These are phyloP conservation scores for Xylocopa sonorina DNA, from an alignment of 1,140 invertebrate genomes.

Conservation along the genomic window DNA sequence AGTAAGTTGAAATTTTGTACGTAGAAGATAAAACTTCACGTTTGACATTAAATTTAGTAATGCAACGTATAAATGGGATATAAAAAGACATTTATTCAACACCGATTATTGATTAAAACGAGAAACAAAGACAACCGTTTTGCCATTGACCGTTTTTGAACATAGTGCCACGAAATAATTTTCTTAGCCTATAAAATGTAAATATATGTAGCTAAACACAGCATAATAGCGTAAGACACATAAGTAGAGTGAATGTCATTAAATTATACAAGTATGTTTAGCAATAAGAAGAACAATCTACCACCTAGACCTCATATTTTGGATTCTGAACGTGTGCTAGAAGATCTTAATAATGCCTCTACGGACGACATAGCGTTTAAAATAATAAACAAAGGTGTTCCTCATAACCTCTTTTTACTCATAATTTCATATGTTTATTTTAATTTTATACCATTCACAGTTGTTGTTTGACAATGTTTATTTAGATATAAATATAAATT, in stretches of 20 bases:
- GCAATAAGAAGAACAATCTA: slow-evolving; percentile 71
- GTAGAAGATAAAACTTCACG: not conserved
- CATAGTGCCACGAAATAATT: too few relatives aligned
- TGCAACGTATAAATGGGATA: not conserved
- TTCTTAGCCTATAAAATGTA: too few relatives aligned
- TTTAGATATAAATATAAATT: not conserved
- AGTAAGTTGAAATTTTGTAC: not conserved
- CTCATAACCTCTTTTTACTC: not conserved
- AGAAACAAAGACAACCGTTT: too few relatives aligned
- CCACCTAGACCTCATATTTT: slow-evolving; percentile 71
- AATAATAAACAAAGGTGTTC: slow-evolving; percentile 68
- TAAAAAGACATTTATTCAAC: not conserved
- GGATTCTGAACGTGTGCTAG: slow-evolving; percentile 68
- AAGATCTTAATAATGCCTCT: slow-evolving; percentile 68
- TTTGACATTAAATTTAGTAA: not conserved
- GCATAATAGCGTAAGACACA: not conserved
- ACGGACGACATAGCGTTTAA: slow-evolving; percentile 70
- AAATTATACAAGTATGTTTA: slow-evolving; percentile 69
- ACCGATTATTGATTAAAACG: too few relatives aligned
- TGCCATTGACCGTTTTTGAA: too few relatives aligned
- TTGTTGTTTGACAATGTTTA: slow-evolving; percentile 11
- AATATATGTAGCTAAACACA: not conserved
- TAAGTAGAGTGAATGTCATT: not conserved
- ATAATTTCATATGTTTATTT: not conserved
- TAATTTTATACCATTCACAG: not conserved